Evolutionary conservation across 2,113 vertebrate genomes (phyloP).

Genomic region (Onychorhynchus coronatus): DNA sequence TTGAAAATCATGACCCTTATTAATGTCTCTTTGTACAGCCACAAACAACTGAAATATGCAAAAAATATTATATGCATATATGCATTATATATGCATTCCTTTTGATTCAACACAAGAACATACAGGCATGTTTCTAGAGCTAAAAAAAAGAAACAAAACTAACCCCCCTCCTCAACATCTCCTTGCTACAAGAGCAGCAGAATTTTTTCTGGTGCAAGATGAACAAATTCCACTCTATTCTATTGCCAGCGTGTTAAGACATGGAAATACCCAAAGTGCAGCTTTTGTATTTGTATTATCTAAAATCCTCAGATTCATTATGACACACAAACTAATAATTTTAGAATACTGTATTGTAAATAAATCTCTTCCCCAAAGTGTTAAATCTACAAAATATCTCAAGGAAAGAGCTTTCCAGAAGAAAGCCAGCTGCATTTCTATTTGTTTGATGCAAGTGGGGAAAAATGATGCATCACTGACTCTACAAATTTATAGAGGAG

Average conservation of each 20-base stretch:
- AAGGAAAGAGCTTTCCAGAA: background rate
- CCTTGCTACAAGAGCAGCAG: background rate
- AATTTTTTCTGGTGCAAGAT: background rate
- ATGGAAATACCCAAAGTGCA: background rate
- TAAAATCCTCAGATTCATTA: background rate
- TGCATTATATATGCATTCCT: background rate
- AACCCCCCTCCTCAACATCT: background rate
- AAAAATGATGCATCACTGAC: background rate
- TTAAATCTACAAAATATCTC: background rate
- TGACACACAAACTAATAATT: background rate
- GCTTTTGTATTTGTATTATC: background rate
- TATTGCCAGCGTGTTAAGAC: background rate
- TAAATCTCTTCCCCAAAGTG: background rate
- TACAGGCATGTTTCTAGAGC: background rate
- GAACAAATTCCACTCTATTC: background rate
- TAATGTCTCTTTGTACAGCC: background rate
- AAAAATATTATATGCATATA: background rate
- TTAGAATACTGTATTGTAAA: background rate
- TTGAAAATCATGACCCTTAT: background rate
- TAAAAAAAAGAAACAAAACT: background rate
- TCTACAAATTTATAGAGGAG: background rate
- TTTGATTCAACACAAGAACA: background rate
- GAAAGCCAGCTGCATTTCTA: background rate
- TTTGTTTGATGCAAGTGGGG: background rate
- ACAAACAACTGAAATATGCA: background rate